Percentiles rank a stretch among this genome's conserved stretches.
These are phyloP conservation scores for Falco naumanni DNA, from an alignment of 2,797 vertebrate genomes.

Conservation along the genomic window DNA sequence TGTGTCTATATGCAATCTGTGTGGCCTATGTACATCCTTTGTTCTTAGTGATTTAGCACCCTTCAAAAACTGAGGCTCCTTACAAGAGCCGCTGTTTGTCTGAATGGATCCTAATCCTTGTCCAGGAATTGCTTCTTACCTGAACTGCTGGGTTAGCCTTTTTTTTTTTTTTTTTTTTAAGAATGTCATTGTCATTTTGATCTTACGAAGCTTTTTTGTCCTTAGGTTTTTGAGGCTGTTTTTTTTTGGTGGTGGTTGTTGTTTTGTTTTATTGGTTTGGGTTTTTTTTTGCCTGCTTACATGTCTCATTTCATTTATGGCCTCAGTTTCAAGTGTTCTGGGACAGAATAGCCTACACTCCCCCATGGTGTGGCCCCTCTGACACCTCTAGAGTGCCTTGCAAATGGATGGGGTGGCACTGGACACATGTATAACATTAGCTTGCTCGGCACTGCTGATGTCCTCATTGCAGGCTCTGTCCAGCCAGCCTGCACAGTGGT, in stretches of 20 bases:
- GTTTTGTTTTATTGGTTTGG: background rate
- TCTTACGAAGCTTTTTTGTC: background rate
- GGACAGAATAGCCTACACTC: background rate
- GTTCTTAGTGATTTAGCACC: background rate
- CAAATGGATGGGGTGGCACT: background rate
- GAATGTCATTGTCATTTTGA: background rate
- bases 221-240: background rate
- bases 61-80: background rate
- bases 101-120: background rate
- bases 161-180: background rate
- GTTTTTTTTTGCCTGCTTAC: background rate
- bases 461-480: background rate
- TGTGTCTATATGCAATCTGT: accelerated
- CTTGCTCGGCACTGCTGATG: background rate
- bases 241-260: background rate
- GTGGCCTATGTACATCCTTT: background rate
- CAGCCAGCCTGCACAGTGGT: background rate
- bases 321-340: background rate
- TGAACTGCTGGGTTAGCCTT: background rate
- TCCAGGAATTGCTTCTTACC: background rate
- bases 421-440: accelerated
- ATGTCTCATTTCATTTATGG: background rate
- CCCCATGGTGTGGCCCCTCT: background rate
- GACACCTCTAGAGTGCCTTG: background rate
- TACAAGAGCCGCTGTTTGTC: background rate